Evolutionary conservation across 2,113 vertebrate genomes (phyloP), one percentile per base, ranked within the genome.

Genomic region (Barnardius zonarius): DNA sequence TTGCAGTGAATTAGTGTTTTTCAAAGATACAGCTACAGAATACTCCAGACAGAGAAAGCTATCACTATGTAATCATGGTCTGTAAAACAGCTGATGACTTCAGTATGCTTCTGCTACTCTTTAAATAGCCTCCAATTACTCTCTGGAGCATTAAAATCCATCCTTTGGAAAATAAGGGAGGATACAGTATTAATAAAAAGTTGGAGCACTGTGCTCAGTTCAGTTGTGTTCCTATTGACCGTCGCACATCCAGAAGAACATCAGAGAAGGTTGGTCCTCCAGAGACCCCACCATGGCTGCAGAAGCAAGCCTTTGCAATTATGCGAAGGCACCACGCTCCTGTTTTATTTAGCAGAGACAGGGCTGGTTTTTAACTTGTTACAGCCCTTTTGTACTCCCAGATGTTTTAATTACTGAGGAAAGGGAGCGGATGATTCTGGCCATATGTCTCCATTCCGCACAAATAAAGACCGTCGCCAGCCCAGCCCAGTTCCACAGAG

Each of bases 401-500:
- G 99, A 99, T 99, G 99, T 99, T 99, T 99, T 99, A 99, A 99
- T 99, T 99, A 99, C 98, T 95, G 98, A 98, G 98, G 98, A 99
- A 98, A 99, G 98, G 97, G 98, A 99, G 98, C 98, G 96, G 98
- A 98, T 98, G 98, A 99, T 98, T 98, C 98, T 94, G 98, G 98
- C 98, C 99, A 99, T 99, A 99, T 99, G 99, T 98, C 98, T 99
- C 98, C 98, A 98, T 97, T 98, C 98, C 46, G 95, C 97, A 97
- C 92, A 98, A 97, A 98, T 98, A 97, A 98, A 98, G 97, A 96
- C 96, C 97, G 97, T 97, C 96, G 90, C 97, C 94, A 75, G 98
- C 98, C 97, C 96, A 96, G 93, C 86, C 88, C 78, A 96, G 98
- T 97, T 98, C 94, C 92, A 86, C 95, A 92, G 98, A 79, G 94